Evolutionary conservation across 1,140 invertebrate genomes (phyloP), one percentile per base, ranked within the genome.

Genomic region (Brachystomella parvula): DNA sequence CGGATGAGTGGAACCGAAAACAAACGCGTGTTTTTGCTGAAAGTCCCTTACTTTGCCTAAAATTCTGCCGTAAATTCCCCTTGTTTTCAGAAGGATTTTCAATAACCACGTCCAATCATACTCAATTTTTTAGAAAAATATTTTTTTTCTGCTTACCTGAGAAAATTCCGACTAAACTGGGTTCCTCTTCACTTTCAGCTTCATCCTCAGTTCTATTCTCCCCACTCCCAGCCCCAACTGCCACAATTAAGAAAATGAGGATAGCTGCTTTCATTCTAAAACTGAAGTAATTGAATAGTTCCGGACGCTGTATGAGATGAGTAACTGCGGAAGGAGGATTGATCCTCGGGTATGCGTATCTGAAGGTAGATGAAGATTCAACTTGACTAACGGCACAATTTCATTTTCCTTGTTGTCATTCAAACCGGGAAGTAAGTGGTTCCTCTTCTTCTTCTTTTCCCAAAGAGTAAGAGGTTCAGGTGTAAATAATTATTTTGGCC

Each of bases 141-240:
- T n/a, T n/a, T n/a, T n/a, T n/a, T n/a, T n/a, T n/a, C 26, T 30
- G 21, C 62, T 65, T 44, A 69, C 69, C 64, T 30, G 33, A 59
- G 26, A 68, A 59, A 21, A 72, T 49, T 32, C 64, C 68, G 31
- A 63, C 58, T 24, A 69, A 67, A 29, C 56, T 64, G 17, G 68
- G 67, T n/a, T 53, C 62, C n/a, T 64, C 70, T 17, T 71, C 70
- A 0, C 56, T 60, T 15, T 71, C 64, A 15, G 26, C 58, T 26
- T 60, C 66, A 26, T 67, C 35, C n/a, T 44, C 47, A n/a, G 49
- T 53, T 53, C 49, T 53, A 9, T 53, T 24, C 9, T 15, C 24
- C 3, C 9, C 49, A 24, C 9, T 53, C 9, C 49, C 49, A 53
- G 19, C 6, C 6, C 6, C 35, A 39, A 19, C 35, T 6, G 6